Evolutionary conservation across 2,113 vertebrate species (phyloP).

Genomic region (Isurus oxyrinchus): DNA sequence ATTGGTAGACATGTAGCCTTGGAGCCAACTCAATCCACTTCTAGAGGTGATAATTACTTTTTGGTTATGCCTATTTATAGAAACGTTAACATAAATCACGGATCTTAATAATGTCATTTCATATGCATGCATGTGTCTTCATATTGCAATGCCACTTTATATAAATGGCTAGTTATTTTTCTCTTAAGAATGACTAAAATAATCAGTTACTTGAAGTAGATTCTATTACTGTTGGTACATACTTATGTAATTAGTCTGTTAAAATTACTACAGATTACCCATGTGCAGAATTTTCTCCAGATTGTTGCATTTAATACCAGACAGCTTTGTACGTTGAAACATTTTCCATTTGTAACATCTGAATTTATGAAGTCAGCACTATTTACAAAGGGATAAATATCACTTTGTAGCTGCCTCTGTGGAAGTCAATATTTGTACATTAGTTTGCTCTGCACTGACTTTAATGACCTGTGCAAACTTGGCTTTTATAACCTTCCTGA

Average conservation of each 20-base stretch:
- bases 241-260: conserved; percentile 49
- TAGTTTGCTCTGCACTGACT: conserved; percentile 3
- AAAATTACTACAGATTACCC: conserved; percentile 43
- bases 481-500: conserved; percentile 21
- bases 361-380: conserved; percentile 22
- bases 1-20: not conserved
- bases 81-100: not conserved
- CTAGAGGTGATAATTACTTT: not conserved
- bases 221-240: conserved; percentile 48
- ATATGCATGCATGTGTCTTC: not conserved
- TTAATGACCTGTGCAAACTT: conserved; percentile 33
- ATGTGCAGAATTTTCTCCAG: not conserved
- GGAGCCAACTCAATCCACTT: not conserved
- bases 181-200: not conserved
- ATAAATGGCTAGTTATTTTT: not conserved
- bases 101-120: not conserved
- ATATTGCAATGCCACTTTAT: not conserved
- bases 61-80: not conserved
- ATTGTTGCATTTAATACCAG: not conserved
- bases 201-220: conserved; percentile 48
- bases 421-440: conserved; percentile 28
- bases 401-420: conserved; percentile 23
- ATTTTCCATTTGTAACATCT: conserved; percentile 3
- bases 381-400: conserved; percentile 16
- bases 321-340: not conserved